Evolutionary conservation across 2,888 invertebrate genomes (phyloP).

Genomic region (Deilephila elpenor): DNA sequence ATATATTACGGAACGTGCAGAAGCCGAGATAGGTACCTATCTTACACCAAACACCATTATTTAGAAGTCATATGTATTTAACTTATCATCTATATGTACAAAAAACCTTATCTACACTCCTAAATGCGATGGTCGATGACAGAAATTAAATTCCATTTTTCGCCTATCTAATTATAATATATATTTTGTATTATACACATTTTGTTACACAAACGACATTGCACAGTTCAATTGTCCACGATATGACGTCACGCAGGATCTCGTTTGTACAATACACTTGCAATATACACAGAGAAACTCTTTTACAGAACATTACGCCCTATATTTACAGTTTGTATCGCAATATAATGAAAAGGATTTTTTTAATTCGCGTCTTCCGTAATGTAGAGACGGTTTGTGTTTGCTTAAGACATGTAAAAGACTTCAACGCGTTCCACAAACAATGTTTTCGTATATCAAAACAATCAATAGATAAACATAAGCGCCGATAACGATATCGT

Average conservation of each 20-base stretch:
- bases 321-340: not conserved
- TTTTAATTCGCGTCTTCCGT: not conserved
- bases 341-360: not conserved
- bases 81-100: slow-evolving; percentile 78
- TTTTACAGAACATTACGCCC: not conserved
- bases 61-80: slow-evolving; percentile 66
- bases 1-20: slow-evolving; percentile 79
- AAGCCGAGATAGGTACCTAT: slow-evolving; percentile 82
- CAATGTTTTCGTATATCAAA: slow-evolving; percentile 61
- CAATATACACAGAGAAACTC: not conserved
- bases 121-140: slow-evolving; percentile 77
- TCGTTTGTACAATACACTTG: slow-evolving; percentile 47
- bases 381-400: slow-evolving; percentile 38
- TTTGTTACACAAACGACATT: slow-evolving; percentile 78
- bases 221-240: slow-evolving; percentile 77
- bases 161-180: slow-evolving; percentile 74
- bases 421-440: slow-evolving; percentile 75
- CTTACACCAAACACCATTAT: slow-evolving; percentile 82
- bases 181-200: slow-evolving; percentile 68
- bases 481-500: slow-evolving; percentile 62
- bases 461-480: slow-evolving; percentile 61
- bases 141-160: slow-evolving; percentile 77
- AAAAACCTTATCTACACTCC: slow-evolving; percentile 67
- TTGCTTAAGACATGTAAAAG: slow-evolving; percentile 65
- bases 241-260: slow-evolving; percentile 65